These are phyloP conservation scores for Dolichopus griseipennis DNA, from an alignment of 2,888 invertebrate species.

Conservation along the genomic window DNA sequence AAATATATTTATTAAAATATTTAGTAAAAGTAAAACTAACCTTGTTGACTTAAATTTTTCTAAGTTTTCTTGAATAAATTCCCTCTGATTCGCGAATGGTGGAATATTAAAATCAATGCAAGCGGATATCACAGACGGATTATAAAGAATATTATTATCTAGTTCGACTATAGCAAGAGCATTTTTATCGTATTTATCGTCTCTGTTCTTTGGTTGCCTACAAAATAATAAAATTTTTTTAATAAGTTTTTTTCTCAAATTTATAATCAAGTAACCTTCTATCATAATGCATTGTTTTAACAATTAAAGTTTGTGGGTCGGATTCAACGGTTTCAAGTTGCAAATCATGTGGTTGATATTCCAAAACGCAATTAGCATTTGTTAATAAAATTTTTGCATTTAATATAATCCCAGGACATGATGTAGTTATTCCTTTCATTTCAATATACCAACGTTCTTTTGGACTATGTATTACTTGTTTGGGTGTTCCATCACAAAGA, in stretches of 20 bases:
- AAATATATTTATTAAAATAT: too few species aligned
- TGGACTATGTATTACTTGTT: not conserved
- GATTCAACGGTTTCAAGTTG: not conserved
- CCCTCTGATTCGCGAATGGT: not conserved
- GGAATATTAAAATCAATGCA: not conserved
- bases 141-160: not conserved
- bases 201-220: not conserved
- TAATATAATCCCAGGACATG: not conserved
- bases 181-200: not conserved
- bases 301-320: not conserved
- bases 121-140: not conserved
- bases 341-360: not conserved
- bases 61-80: not conserved
- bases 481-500: not conserved
- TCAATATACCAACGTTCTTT: not conserved
- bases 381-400: conserved; percentile 1
- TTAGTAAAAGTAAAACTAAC: not conserved
- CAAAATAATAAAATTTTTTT: too few species aligned
- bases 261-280: not conserved
- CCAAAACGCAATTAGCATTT: not conserved
- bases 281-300: not conserved
- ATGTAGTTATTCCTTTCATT: conserved; percentile 1
- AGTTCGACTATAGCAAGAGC: not conserved
- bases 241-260: too few species aligned
- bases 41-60: not conserved